Conservation (phyloP, 2,888 invertebrate species). For the Pharmacophagus antenor region DNA sequence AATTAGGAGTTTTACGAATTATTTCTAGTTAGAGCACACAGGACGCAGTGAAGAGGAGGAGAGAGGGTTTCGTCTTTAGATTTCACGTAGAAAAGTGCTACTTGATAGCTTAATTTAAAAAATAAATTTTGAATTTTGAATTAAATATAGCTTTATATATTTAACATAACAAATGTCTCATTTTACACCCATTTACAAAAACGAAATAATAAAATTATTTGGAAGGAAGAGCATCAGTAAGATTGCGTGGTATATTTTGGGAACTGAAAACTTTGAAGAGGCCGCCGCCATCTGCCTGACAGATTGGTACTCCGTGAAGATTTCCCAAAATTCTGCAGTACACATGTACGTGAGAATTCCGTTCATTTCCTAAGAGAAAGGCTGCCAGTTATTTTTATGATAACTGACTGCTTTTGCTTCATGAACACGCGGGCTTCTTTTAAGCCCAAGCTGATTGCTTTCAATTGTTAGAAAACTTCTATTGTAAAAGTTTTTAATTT, state of each 20-base stretch:
- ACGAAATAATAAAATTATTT: too few relatives aligned
- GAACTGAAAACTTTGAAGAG: slow-evolving; percentile 59
- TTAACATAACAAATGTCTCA: too few relatives aligned
- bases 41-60: too few relatives aligned
- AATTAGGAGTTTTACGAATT: too few relatives aligned
- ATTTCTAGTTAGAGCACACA: too few relatives aligned
- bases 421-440: slow-evolving; percentile 39
- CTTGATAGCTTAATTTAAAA: too few relatives aligned
- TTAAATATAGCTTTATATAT: too few relatives aligned
- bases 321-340: slow-evolving; percentile 71
- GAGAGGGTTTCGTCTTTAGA: too few relatives aligned
- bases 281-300: slow-evolving; percentile 71
- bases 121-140: too few relatives aligned
- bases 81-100: too few relatives aligned
- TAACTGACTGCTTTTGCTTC: slow-evolving; percentile 33
- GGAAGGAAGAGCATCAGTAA: slow-evolving; percentile 32
- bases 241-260: slow-evolving; percentile 52
- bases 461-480: slow-evolving; percentile 48
- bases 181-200: too few relatives aligned
- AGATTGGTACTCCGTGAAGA: slow-evolving; percentile 57
- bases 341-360: slow-evolving; percentile 74
- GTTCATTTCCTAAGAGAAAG: slow-evolving; percentile 61
- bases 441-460: slow-evolving; percentile 37
- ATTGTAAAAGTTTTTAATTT: slow-evolving; percentile 46
- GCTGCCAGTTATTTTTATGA: slow-evolving; percentile 51